These are phyloP conservation scores for Drosophila sordidapex DNA, from an alignment of 2,888 invertebrate species.

Conservation along the genomic window DNA sequence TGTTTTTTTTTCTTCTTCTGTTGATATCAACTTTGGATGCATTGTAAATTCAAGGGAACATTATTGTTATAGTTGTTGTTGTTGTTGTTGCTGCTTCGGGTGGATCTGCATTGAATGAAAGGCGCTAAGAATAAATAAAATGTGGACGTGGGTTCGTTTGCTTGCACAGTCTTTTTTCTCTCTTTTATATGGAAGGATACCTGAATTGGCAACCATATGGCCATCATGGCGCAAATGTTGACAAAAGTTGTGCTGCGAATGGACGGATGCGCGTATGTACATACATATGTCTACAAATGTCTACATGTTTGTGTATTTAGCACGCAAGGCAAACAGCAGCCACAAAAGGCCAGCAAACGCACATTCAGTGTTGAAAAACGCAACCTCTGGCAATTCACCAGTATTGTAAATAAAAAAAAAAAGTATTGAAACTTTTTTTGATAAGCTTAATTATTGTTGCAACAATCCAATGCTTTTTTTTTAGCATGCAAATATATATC, in stretches of 20 bases:
- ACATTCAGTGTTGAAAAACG: not conserved
- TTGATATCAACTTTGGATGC: not conserved
- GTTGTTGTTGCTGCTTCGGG: not conserved
- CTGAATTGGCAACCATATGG: conserved; percentile 39
- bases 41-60: conserved; percentile 2
- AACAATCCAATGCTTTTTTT: not conserved
- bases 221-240: conserved; percentile 33
- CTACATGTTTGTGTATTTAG: conserved; percentile 6
- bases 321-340: conserved; percentile 17
- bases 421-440: too few species aligned
- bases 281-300: not conserved
- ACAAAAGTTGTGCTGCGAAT: conserved; percentile 3
- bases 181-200: not conserved
- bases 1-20: not conserved
- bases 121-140: not conserved
- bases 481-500: not conserved
- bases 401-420: not conserved
- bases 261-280: conserved; percentile 6
- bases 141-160: conserved; percentile 6
- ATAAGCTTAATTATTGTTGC: not conserved
- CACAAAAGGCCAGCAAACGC: conserved; percentile 7
- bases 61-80: not conserved
- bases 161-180: not conserved
- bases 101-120: conserved; percentile 22
- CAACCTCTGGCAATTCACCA: conserved; percentile 6